Evolutionary conservation across 1,140 invertebrate genomes (phyloP), one percentile per base, ranked within the genome.

Genomic region (Hestina assimilis): DNA sequence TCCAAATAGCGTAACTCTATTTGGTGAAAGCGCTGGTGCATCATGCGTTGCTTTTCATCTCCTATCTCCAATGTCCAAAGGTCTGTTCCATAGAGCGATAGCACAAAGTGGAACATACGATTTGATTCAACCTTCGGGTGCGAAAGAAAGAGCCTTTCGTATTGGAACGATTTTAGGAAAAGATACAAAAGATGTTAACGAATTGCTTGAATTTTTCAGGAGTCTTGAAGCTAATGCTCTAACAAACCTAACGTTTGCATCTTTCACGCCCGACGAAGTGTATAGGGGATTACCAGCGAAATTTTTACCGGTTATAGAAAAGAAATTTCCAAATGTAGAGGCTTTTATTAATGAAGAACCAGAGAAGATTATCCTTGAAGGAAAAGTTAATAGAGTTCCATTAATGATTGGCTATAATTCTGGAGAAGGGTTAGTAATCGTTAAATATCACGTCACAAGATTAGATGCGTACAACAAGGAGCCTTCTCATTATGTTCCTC

Each of bases 1-100:
- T 75, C 90, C 92, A 0, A 77, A 92, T 12, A 91, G 90, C 64
- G 90, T 96, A 1, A 94, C 93, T 0, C 79, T 94, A 11, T 94
- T 94, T 66, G 11, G 92, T 1, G 92, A 94, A 67, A 93, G 92
- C 59, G 93, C 93, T 0, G 93, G 93, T 2, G 93, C 93, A 0
- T 90, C 89, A 6, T 92, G 91, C 59, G 91, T 90, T 6, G 92
- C 93, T 29, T 92, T 91, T 64, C 93, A 93, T 57, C 92, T 94
- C 90, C 73, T 94, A 9, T 94, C 93, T 33, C 89, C 91, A 0
- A 83, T 93, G 64, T 92, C 92, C 0, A 89, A 79, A 87, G 93
- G 93, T 3, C 63, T 90, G 4, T 89, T 90, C 33, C 69, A 83
- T 15, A 74, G 77, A 64, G 81, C 76, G 2, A 89, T 90, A 33